These are phyloP conservation scores for Hipposideros armiger DNA, from an alignment of 2,113 vertebrate genomes.

Conservation along the genomic window DNA sequence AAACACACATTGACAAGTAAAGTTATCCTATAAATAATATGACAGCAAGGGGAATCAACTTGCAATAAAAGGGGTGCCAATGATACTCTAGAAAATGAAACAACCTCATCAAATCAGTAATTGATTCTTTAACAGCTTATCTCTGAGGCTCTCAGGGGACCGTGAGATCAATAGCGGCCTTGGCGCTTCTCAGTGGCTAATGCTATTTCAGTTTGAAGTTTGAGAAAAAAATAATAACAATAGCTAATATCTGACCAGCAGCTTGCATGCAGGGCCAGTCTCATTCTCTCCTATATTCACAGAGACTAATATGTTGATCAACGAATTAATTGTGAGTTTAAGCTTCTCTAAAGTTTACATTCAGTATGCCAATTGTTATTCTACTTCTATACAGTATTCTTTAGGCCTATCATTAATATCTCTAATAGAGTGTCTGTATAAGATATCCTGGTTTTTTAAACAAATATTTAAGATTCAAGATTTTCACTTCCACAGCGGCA, in stretches of 20 bases:
- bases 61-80: background rate
- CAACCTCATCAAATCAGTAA: background rate
- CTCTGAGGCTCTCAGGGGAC: background rate
- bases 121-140: background rate
- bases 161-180: background rate
- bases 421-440: background rate
- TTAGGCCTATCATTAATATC: background rate
- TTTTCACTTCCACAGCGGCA: background rate
- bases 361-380: background rate
- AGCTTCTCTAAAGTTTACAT: background rate
- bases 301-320: background rate
- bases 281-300: background rate
- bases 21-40: slow-evolving; percentile 17
- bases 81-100: slow-evolving; percentile 24
- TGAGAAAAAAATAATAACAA: background rate
- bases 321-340: background rate
- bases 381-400: background rate
- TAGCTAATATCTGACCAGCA: background rate
- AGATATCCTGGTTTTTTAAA: background rate
- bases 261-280: background rate
- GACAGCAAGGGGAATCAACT: background rate
- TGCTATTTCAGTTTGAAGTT: background rate
- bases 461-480: slow-evolving; percentile 23
- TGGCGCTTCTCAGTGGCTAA: background rate
- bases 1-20: background rate